Conservation (phyloP, 1,140 invertebrate species). For the Drosophila littoralis region DNA sequence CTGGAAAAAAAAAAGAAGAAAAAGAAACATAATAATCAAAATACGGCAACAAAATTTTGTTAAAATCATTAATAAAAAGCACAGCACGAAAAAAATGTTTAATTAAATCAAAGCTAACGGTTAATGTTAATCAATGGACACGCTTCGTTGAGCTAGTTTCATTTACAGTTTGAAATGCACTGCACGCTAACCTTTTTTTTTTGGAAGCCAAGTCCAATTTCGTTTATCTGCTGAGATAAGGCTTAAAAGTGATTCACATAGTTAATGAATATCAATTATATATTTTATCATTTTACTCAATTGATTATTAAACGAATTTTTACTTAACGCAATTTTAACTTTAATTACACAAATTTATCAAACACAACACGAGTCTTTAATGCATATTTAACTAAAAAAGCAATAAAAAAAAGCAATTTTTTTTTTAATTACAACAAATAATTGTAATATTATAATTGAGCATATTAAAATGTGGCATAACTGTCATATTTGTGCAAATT, state of each 20-base stretch:
- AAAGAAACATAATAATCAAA: background rate
- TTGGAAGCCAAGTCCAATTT: slow-evolving; percentile 1
- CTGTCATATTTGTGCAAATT: slow-evolving; percentile 2
- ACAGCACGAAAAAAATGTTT: slow-evolving; percentile 5
- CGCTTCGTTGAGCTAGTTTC: background rate
- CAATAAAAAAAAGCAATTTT: no score
- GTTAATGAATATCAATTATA: slow-evolving; percentile 1
- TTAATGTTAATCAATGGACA: slow-evolving; percentile 17
- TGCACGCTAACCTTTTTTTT: background rate
- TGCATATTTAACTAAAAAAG: background rate
- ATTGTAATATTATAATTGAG: background rate
- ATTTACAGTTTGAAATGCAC: slow-evolving; percentile 21
- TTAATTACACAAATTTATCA: no score
- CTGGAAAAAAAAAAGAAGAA: background rate
- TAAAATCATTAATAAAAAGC: slow-evolving; percentile 39
- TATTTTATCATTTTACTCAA: background rate
- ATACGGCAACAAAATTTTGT: slow-evolving; percentile 8
- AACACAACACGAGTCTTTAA: no score
- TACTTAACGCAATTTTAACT: background rate
- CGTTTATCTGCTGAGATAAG: slow-evolving; percentile 6
- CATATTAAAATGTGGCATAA: background rate
- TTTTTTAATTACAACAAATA: slow-evolving; percentile 2
- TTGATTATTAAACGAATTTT: slow-evolving; percentile 10
- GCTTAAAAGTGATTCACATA: slow-evolving; percentile 1
- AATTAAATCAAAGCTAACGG: slow-evolving; percentile 55